These are phyloP conservation scores for Physeter macrocephalus DNA, from an alignment of 2,113 vertebrate genomes.

Conservation along the genomic window DNA sequence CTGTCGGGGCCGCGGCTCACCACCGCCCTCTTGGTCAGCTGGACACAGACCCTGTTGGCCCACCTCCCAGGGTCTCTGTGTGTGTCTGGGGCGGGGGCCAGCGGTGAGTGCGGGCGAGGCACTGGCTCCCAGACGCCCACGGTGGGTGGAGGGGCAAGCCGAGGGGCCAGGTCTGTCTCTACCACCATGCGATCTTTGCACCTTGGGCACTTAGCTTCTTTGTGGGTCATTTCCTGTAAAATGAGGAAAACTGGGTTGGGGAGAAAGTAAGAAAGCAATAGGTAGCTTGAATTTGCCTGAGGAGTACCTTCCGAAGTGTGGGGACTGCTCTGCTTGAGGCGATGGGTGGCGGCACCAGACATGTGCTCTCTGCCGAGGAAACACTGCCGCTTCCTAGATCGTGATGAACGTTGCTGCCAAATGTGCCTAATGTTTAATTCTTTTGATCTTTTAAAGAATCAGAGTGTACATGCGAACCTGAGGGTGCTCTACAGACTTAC, in stretches of 20 bases:
- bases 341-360: accelerated
- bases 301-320: accelerated
- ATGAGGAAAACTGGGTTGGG: background rate
- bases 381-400: background rate
- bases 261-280: background rate
- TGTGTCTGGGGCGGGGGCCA: background rate
- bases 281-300: background rate
- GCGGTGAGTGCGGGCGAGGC: background rate
- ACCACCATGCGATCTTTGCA: background rate
- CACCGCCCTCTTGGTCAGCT: background rate
- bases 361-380: accelerated
- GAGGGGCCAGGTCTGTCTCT: background rate
- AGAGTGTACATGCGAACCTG: slow-evolving; percentile 80
- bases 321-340: accelerated
- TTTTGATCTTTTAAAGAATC: slow-evolving; percentile 73
- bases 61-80: too few relatives aligned
- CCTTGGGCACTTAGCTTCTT: background rate
- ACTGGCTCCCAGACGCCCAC: background rate
- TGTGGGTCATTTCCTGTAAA: background rate
- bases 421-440: slow-evolving; percentile 14
- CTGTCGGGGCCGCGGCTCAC: accelerated
- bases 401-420: background rate
- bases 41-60: background rate
- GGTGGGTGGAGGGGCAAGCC: background rate
- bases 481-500: slow-evolving; percentile 83